Base-by-base conservation (phyloP, 2,113 vertebrate genomes). In the Agelaius tricolor region DNA sequence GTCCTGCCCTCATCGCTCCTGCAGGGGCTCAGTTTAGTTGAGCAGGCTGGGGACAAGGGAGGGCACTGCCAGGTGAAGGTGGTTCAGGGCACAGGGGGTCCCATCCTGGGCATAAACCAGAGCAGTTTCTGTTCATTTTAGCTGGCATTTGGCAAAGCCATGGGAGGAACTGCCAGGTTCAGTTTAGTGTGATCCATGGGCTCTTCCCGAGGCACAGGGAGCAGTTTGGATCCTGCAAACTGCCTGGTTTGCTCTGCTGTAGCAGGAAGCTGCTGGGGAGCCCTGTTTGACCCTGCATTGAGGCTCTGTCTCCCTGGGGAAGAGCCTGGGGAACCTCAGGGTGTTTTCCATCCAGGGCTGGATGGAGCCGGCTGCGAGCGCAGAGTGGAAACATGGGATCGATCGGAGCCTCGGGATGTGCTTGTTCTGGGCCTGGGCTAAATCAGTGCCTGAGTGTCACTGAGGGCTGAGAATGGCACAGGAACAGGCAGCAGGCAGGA, bases 331-430 rank as follows among this genome's bases (percentile, higher is more conserved):
- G 27, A 85, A 80, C 94, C 82, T 7, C 84, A 71, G 96, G 94
- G 84, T 80, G 69, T 96, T 97, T 97, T 97, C 96, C 96, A 96
- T 94, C 39, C 77, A 27, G 23, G 80, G 55, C 58, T 57, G 84
- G 80, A 43, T 31, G 13, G 81, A 87, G 78, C 81, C 4, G 9
- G 44, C 77, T 81, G 74, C 14, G 4, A 47, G 22, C 3, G 4
- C 10, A 0, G 35, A 83, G 84, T 96, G 94, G 95, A 96, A 96
- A 97, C 33, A 87, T 46, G 62, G 0, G 3, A 94, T 96, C 8
- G 87, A 97, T 90, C 9, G 2, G 59, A 77, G 96, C 96, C 90
- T 63, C 9, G 23, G 96, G 93, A 6, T 33, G 81, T 24, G 44
- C 14, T 22, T 72, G 63, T 6, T 1, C 43, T 10, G 28, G 31